Conservation (phyloP, 2,797 vertebrate genomes). For the Pangasius larnaudii region DNA sequence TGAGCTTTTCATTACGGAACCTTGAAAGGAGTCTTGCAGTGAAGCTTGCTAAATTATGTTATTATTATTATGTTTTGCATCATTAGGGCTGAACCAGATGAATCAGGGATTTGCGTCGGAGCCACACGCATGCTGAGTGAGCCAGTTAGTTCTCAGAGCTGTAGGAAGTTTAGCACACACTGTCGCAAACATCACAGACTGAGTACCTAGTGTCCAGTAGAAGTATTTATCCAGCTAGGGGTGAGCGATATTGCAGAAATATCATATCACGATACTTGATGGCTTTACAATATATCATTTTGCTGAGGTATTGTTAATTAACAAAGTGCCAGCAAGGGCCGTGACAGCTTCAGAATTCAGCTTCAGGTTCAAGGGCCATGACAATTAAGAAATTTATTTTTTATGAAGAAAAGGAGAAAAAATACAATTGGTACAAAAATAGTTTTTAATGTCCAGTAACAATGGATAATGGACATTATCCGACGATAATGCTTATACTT, state of each 20-base stretch:
- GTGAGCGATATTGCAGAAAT: neutral
- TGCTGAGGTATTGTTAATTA: neutral
- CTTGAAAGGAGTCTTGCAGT: neutral
- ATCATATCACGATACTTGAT: neutral
- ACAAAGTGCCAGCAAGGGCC: neutral
- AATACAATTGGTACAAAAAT: neutral
- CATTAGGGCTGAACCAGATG: neutral
- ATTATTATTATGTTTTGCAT: neutral
- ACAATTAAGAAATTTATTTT: neutral
- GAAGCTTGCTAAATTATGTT: neutral
- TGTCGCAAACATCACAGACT: neutral
- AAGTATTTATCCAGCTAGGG: neutral
- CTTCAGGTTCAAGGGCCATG: neutral
- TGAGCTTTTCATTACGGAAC: neutral
- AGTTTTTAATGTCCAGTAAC: neutral
- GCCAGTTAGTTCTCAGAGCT: neutral
- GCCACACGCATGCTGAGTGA: neutral
- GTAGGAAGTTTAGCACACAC: neutral
- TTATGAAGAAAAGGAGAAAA: neutral
- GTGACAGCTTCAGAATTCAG: neutral
- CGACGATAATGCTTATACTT: neutral
- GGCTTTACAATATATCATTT: neutral
- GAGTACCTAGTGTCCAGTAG: neutral
- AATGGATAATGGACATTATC: no score
- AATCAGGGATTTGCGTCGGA: neutral